Evolutionary conservation across 2,113 vertebrate species (phyloP).

Genomic region (Hoplias malabaricus): DNA sequence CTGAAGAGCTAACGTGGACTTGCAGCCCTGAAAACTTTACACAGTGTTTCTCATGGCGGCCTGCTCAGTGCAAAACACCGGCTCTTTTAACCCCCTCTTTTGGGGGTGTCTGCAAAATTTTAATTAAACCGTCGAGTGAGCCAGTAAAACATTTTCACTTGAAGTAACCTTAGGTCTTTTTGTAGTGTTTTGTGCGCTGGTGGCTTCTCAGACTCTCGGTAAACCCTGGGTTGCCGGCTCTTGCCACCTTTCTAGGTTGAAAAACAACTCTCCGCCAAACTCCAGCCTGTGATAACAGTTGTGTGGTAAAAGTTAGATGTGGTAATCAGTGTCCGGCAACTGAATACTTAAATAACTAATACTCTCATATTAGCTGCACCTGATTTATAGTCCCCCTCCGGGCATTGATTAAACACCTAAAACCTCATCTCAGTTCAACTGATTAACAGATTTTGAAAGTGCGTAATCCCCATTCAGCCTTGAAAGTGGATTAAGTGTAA

Average conservation of each 20-base stretch:
- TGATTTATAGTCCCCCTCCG: too few species aligned
- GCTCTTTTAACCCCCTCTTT: neutral
- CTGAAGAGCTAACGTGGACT: neutral
- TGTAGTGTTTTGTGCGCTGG: too few species aligned
- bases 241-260: too few species aligned
- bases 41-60: neutral
- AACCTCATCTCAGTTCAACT: too few species aligned
- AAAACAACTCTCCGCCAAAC: too few species aligned
- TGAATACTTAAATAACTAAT: conserved; percentile 3
- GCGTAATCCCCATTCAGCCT: too few species aligned
- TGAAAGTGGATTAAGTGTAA: too few species aligned
- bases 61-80: neutral
- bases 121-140: neutral
- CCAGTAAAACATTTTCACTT: neutral
- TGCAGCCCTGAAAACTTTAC: conserved; percentile 27
- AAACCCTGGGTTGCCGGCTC: neutral
- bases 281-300: too few species aligned
- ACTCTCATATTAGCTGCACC: too few species aligned
- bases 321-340: neutral
- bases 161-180: too few species aligned
- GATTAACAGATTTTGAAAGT: too few species aligned
- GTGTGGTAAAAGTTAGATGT: neutral
- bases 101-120: neutral
- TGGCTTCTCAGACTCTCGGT: neutral
- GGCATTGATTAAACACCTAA: too few species aligned